Conservation (phyloP, 2,113 vertebrate genomes). For the Agapornis roseicollis region DNA sequence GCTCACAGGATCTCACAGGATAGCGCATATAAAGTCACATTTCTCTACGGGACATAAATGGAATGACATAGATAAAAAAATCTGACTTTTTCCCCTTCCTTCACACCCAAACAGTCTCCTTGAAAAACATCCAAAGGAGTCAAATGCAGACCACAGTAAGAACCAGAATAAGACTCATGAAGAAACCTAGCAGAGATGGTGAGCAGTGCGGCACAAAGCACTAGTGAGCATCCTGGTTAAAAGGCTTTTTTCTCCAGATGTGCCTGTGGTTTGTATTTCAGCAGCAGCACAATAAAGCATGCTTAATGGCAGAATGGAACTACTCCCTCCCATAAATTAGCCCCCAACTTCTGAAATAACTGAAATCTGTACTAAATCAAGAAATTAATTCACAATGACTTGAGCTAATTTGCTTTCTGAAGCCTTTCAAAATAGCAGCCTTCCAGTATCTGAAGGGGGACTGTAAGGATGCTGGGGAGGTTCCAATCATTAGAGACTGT, state of each 20-base stretch:
- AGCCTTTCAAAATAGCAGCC: neutral
- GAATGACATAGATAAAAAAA: neutral
- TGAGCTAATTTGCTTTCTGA: neutral
- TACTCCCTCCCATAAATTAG: neutral
- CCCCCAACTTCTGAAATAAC: neutral
- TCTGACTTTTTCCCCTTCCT: rapidly evolving
- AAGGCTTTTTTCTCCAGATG: neutral
- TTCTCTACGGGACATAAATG: neutral
- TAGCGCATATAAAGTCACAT: rapidly evolving
- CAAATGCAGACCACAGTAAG: neutral
- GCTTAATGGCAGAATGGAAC: neutral
- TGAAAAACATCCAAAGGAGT: neutral
- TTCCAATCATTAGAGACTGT: neutral
- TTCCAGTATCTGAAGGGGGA: neutral
- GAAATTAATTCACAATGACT: neutral
- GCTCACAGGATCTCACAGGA: neutral
- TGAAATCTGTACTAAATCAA: slow-evolving; percentile 9
- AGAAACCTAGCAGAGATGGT: neutral
- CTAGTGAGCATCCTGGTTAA: neutral
- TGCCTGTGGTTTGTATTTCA: neutral
- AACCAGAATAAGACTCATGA: rapidly evolving
- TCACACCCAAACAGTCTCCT: neutral
- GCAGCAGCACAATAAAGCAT: neutral
- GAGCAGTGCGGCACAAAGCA: neutral
- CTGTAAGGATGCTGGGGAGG: neutral